phyloP scores from a whole-genome alignment of 2,888 invertebrate species.

The Tipula confusa region DNA sequence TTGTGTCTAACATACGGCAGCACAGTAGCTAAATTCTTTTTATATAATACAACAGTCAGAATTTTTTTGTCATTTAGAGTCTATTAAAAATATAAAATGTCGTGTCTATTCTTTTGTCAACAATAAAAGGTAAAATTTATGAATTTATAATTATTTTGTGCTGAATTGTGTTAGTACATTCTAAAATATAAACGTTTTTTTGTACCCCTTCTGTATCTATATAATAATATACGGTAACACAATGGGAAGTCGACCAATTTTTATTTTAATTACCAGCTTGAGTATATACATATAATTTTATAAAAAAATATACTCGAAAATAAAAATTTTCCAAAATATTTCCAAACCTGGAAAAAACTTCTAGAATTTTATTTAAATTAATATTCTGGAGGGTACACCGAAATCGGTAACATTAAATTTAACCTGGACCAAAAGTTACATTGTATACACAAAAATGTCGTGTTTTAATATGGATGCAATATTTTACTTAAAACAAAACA shows the following conservation, averaged over 20 bases:
- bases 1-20: neutral
- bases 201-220: neutral
- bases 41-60: neutral
- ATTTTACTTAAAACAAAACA: too few relatives aligned
- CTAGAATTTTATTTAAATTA: too few relatives aligned
- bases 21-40: neutral
- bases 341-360: too few relatives aligned
- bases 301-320: too few relatives aligned
- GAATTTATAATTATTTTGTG: neutral
- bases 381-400: too few relatives aligned
- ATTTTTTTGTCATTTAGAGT: neutral
- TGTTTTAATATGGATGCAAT: too few relatives aligned
- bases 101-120: neutral
- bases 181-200: neutral
- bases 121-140: neutral
- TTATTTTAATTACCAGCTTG: neutral
- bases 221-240: neutral
- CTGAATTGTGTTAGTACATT: neutral
- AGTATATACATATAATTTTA: too few relatives aligned
- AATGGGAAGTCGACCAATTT: neutral
- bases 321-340: too few relatives aligned
- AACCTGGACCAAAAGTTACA: too few relatives aligned
- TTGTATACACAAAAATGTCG: too few relatives aligned
- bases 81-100: neutral
- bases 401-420: too few relatives aligned